Evolutionary conservation across 2,113 vertebrate species (phyloP).

Genomic region (Anolis carolinensis): DNA sequence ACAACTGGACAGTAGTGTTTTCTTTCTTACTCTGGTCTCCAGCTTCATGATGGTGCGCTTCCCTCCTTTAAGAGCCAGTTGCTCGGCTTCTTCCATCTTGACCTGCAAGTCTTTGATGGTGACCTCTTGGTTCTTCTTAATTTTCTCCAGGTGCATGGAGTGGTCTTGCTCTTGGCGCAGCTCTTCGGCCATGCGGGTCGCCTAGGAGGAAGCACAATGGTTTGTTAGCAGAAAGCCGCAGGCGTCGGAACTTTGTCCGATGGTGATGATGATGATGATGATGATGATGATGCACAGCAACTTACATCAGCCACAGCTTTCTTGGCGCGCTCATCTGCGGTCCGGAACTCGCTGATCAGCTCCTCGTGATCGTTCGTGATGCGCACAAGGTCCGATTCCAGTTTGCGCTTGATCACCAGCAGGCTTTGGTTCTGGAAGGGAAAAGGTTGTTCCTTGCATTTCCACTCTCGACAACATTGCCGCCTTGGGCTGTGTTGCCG

Average conservation of each 20-base stretch:
- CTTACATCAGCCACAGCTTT: conserved; percentile 73
- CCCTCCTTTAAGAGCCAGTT: conserved; percentile 71
- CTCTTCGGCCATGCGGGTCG: conserved; percentile 77
- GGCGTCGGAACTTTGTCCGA: not conserved
- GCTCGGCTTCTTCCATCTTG: conserved; percentile 77
- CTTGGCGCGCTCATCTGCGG: conserved; percentile 76
- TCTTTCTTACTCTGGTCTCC: conserved; percentile 72
- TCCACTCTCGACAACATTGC: too few relatives aligned
- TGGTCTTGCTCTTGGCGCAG: conserved; percentile 77
- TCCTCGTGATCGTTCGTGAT: conserved; percentile 76
- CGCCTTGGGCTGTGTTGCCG: too few relatives aligned
- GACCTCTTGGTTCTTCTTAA: conserved; percentile 80
- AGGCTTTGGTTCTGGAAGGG: conserved; percentile 74
- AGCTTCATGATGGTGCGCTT: conserved; percentile 75
- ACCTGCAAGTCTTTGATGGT: conserved; percentile 75
- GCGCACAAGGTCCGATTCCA: conserved; percentile 73
- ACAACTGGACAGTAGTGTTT: not conserved
- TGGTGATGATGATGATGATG: too few relatives aligned
- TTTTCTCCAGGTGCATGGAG: conserved; percentile 79
- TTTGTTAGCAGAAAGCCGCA: conserved; percentile 26
- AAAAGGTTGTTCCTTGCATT: too few relatives aligned
- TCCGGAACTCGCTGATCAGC: conserved; percentile 73
- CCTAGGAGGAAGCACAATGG: conserved; percentile 42
- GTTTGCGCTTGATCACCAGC: conserved; percentile 73
- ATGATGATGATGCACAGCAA: too few relatives aligned